phyloP scores from a whole-genome alignment of 2,113 vertebrate genomes.

The Cynocephalus volans region DNA sequence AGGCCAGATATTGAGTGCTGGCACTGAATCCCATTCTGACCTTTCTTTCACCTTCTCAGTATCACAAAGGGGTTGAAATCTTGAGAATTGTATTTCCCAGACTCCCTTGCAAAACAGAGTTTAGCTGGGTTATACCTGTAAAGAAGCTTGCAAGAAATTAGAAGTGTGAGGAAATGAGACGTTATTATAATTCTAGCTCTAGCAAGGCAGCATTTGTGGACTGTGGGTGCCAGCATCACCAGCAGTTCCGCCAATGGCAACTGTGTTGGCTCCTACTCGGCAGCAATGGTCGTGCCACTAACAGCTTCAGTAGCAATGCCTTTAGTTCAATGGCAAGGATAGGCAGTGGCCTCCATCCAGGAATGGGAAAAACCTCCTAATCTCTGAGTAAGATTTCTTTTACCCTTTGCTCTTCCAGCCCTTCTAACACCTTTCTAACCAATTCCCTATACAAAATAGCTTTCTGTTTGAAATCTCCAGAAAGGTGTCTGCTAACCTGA shows the following conservation, averaged over 20 bases:
- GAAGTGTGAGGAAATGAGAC: background rate
- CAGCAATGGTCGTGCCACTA: fast-evolving
- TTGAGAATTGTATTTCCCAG: background rate
- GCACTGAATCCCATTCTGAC: background rate
- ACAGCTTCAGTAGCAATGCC: background rate
- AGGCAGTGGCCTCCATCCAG: background rate
- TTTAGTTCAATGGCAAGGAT: background rate
- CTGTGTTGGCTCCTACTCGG: background rate
- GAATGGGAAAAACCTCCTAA: background rate
- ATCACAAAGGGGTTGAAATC: background rate
- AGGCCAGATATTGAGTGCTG: too few relatives aligned
- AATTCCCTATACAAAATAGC: background rate
- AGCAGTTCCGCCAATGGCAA: background rate
- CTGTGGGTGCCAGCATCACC: background rate
- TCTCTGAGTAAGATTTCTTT: background rate
- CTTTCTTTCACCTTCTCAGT: background rate
- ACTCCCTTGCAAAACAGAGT: background rate
- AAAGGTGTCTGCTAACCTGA: background rate
- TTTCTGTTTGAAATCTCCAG: background rate
- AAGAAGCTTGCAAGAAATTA: background rate
- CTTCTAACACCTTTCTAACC: background rate
- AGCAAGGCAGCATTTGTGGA: background rate
- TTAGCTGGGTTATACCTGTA: background rate
- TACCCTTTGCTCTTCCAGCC: background rate
- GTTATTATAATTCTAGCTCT: background rate